A percentile compares a stretch with the other conserved stretches of the same genome.
Conservation (phyloP, 1,140 invertebrate species). For the Trissolcus basalis region DNA sequence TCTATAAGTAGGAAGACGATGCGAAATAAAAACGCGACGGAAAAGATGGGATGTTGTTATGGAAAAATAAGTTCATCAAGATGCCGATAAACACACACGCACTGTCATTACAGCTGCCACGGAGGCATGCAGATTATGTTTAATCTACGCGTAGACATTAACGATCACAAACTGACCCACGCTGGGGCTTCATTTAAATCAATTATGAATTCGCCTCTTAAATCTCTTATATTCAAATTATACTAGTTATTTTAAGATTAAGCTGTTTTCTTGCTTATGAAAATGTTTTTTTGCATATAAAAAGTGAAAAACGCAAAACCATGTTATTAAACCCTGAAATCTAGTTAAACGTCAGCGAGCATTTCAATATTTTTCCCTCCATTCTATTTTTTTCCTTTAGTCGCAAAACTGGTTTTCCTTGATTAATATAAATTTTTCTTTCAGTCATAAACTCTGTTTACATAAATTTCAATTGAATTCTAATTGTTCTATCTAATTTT, state of each 20-base stretch:
- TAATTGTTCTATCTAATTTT: background rate
- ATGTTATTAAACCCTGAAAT: background rate
- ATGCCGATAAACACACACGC: conserved; percentile 14
- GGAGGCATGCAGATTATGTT: conserved; percentile 25
- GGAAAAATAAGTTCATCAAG: conserved; percentile 15
- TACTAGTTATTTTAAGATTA: conserved; percentile 31
- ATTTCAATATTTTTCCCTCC: too few relatives aligned
- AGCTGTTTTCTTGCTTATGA: conserved; percentile 33
- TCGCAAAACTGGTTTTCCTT: too few relatives aligned
- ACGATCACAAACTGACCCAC: conserved; percentile 34
- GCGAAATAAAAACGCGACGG: background rate
- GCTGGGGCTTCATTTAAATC: conserved; percentile 36
- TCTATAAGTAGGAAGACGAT: background rate
- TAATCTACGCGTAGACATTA: conserved; percentile 21
- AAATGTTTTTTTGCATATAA: conserved; percentile 16
- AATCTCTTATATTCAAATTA: conserved; percentile 41
- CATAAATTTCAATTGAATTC: too few relatives aligned
- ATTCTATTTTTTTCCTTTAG: too few relatives aligned
- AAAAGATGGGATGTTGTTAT: conserved; percentile 16
- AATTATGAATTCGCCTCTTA: conserved; percentile 25
- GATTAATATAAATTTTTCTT: too few relatives aligned
- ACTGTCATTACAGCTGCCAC: conserved; percentile 17
- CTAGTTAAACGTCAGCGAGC: too few relatives aligned
- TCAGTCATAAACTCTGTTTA: too few relatives aligned
- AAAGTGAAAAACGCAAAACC: background rate